Percentiles rank a stretch among this genome's conserved stretches.
Conservation (phyloP, 2,113 vertebrate species). For the Thunnus thynnus region DNA sequence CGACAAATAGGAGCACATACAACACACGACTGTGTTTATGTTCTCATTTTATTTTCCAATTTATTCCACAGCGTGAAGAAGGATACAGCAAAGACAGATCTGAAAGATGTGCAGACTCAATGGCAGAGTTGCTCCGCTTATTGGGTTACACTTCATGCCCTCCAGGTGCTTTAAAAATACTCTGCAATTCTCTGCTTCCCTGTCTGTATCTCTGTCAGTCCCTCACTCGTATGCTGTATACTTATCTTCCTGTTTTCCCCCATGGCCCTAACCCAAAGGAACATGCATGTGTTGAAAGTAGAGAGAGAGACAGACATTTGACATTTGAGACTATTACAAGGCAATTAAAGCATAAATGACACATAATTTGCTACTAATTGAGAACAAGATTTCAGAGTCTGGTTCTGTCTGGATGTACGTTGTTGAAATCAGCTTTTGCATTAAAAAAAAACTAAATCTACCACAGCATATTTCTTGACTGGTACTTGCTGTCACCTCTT, state of each 20-base stretch:
- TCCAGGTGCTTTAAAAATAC: conserved; percentile 24
- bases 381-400: not conserved
- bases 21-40: not conserved
- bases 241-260: not conserved
- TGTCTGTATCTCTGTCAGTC: conserved; percentile 5
- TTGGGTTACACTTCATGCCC: conserved; percentile 57
- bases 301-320: no score
- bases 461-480: not conserved
- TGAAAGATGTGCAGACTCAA: conserved; percentile 1
- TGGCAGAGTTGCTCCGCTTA: conserved; percentile 38
- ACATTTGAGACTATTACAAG: no score
- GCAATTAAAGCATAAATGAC: not conserved
- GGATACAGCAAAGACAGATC: not conserved
- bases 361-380: not conserved
- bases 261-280: no score
- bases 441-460: no score
- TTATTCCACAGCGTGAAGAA: not conserved
- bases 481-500: not conserved
- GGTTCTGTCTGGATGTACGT: not conserved
- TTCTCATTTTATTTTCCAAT: not conserved
- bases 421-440: not conserved
- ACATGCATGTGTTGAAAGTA: not conserved
- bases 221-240: not conserved
- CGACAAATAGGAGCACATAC: not conserved
- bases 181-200: not conserved